phyloP scores from a whole-genome alignment of 2,113 vertebrate genomes.

The Pomatostomus ruficeps region DNA sequence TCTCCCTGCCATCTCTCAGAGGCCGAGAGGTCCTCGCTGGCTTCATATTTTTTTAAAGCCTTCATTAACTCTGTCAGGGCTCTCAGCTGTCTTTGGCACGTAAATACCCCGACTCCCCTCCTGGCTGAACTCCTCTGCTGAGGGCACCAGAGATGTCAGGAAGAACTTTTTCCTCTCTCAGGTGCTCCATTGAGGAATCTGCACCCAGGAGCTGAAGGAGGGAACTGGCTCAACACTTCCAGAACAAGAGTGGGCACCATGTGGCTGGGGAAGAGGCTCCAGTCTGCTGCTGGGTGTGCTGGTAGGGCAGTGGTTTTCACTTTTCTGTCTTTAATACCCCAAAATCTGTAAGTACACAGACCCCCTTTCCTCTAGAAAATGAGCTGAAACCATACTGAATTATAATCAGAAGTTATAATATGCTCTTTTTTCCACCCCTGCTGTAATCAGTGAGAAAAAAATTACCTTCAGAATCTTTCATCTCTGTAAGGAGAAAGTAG shows the following conservation, averaged over 20 bases:
- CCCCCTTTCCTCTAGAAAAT: background rate
- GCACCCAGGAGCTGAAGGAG: background rate
- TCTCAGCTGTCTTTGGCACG: background rate
- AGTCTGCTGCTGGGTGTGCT: background rate
- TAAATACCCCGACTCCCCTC: background rate
- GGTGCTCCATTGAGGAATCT: background rate
- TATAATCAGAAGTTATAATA: background rate
- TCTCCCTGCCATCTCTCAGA: background rate
- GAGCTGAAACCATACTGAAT: background rate
- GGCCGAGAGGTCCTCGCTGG: background rate
- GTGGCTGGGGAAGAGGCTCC: background rate
- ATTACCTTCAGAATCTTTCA: background rate
- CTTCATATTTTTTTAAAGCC: conserved; percentile 57
- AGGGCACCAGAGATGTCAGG: background rate
- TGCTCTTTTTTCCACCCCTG: background rate
- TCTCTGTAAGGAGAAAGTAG: background rate
- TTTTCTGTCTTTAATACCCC: background rate
- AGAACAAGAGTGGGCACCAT: background rate
- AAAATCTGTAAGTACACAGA: background rate
- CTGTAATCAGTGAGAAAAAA: background rate
- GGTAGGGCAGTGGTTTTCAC: background rate
- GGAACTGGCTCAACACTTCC: background rate
- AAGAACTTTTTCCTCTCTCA: background rate
- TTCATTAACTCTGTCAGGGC: conserved; percentile 17
- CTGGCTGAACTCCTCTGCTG: background rate